Evolutionary conservation across 2,888 invertebrate species (phyloP).

Genomic region (Polietes domitor): DNA sequence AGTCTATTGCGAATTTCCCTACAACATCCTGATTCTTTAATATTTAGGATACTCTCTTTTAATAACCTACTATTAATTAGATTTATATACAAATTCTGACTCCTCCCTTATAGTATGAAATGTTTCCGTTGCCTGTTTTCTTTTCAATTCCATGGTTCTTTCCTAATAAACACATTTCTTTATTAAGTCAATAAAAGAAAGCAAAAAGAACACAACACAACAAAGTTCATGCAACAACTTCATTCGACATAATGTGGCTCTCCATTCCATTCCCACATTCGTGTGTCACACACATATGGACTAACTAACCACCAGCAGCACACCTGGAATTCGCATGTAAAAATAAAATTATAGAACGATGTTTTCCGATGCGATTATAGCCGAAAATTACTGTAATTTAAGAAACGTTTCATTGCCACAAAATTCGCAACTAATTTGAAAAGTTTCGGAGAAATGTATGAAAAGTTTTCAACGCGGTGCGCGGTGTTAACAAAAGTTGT

Average conservation of each 20-base stretch:
- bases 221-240: background rate
- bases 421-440: background rate
- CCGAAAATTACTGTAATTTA: background rate
- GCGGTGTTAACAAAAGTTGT: background rate
- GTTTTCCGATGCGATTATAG: background rate
- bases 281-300: background rate
- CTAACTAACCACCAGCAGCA: background rate
- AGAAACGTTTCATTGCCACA: background rate
- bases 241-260: background rate
- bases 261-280: too few species aligned
- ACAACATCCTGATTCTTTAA: too few species aligned
- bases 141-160: background rate
- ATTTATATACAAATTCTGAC: too few species aligned
- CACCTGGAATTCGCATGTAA: conserved; percentile 55
- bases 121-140: background rate
- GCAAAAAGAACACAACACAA: background rate
- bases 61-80: too few species aligned
- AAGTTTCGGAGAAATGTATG: background rate
- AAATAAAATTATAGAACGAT: conserved; percentile 26
- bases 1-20: too few species aligned
- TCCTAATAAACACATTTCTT: background rate
- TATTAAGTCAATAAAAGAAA: background rate
- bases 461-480: background rate
- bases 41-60: too few species aligned
- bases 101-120: too few species aligned